Evolutionary conservation across 37 sponge, comb jelly and placozoan genomes (phyloP).

Genomic region (Hexactinellida sp.): DNA sequence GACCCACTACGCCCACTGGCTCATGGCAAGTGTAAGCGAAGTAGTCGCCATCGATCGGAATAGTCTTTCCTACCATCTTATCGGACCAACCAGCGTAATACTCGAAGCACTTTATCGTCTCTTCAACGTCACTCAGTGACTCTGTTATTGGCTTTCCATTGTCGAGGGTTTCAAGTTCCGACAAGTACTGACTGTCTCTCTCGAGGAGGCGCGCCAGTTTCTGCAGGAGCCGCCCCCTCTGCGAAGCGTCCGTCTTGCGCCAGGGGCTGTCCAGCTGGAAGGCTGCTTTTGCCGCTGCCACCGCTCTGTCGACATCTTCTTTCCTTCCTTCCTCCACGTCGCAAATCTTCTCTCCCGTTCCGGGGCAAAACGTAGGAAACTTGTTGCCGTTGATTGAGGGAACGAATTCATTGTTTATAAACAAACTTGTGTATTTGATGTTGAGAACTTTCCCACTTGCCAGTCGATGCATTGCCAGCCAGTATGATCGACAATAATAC

Average conservation of each 20-base stretch:
- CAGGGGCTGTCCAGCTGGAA: slow-evolving; percentile 28
- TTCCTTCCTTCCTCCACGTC: slow-evolving; percentile 50
- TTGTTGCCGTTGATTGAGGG: background rate
- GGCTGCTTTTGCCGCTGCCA: slow-evolving; percentile 31
- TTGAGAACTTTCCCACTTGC: background rate
- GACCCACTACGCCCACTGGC: slow-evolving; percentile 40
- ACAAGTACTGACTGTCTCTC: slow-evolving; percentile 29
- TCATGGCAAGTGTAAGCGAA: slow-evolving; percentile 44
- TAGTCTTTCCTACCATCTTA: slow-evolving; percentile 47
- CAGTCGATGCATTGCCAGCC: background rate
- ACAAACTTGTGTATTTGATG: background rate
- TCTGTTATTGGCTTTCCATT: slow-evolving; percentile 37
- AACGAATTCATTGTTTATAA: slow-evolving; percentile 9
- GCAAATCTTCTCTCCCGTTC: slow-evolving; percentile 35
- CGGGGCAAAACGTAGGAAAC: background rate
- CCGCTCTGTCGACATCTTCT: slow-evolving; percentile 47
- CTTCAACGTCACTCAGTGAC: slow-evolving; percentile 18
- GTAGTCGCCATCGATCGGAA: slow-evolving; percentile 35
- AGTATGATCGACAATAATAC: too few relatives aligned
- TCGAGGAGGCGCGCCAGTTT: slow-evolving; percentile 44
- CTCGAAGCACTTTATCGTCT: slow-evolving; percentile 29
- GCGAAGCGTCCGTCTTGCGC: slow-evolving; percentile 41
- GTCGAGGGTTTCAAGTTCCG: slow-evolving; percentile 40
- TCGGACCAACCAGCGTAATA: slow-evolving; percentile 52
- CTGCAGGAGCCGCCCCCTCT: slow-evolving; percentile 27